A percentile compares a stretch with the other conserved stretches of the same genome.
phyloP scores from a whole-genome alignment of 1,140 invertebrate genomes.

The Sinonovacula constricta region DNA sequence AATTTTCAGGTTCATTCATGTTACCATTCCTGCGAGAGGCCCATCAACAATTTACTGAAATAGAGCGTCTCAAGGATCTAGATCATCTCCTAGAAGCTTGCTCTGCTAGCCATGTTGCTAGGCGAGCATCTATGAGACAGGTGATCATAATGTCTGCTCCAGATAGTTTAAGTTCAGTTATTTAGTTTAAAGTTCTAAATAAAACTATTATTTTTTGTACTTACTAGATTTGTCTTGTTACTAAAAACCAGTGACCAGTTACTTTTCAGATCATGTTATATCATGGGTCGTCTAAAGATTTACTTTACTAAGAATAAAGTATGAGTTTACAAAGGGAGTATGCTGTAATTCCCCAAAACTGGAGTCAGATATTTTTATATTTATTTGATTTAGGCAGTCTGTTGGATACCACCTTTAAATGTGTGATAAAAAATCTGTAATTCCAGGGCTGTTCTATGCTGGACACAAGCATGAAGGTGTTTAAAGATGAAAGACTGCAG shows the following conservation, averaged over 20 bases:
- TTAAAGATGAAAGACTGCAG: constrained; percentile 2
- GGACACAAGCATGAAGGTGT: constrained; percentile 39
- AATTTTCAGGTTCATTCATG: constrained; percentile 53
- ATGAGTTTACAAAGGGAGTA: too few species aligned
- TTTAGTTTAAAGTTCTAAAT: too few species aligned
- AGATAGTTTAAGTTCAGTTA: too few species aligned
- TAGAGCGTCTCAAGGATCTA: constrained; percentile 30
- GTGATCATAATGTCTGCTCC: too few species aligned
- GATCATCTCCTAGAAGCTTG: constrained; percentile 45
- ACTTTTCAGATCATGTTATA: too few species aligned
- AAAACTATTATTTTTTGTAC: too few species aligned
- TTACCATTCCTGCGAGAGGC: constrained; percentile 56
- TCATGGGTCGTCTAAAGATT: not conserved
- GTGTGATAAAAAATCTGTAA: not conserved
- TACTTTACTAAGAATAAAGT: not conserved
- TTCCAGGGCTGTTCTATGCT: constrained; percentile 53
- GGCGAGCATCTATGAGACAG: constrained; percentile 56
- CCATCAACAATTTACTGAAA: constrained; percentile 20
- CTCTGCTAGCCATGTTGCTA: constrained; percentile 56
- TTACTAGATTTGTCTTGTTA: too few species aligned
- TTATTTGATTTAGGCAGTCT: too few species aligned
- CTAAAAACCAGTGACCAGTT: too few species aligned
- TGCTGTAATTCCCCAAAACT: too few species aligned
- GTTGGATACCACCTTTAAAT: too few species aligned
- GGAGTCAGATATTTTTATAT: too few species aligned